Evolutionary conservation across 2,888 invertebrate species (phyloP).

Genomic region (Epistrophella euchroma): DNA sequence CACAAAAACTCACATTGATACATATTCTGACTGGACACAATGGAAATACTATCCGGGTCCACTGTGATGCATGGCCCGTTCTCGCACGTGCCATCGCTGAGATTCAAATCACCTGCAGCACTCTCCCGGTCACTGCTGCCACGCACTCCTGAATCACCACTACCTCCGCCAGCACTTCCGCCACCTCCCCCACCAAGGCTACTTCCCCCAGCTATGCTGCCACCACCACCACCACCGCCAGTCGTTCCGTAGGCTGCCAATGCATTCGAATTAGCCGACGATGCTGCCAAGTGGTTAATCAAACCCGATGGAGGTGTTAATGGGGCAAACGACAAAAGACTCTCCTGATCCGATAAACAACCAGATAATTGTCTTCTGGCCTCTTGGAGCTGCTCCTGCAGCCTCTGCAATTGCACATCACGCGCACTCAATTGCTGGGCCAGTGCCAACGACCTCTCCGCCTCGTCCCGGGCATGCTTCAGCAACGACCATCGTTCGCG

Average conservation of each 20-base stretch:
- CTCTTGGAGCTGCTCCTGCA: slow-evolving; percentile 93
- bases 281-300: slow-evolving; percentile 84
- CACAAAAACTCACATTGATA: slow-evolving; percentile 82
- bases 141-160: slow-evolving; percentile 91
- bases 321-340: slow-evolving; percentile 89
- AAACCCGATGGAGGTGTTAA: slow-evolving; percentile 86
- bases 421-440: slow-evolving; percentile 94
- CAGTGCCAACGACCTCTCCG: slow-evolving; percentile 93
- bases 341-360: slow-evolving; percentile 94
- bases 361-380: slow-evolving; percentile 91
- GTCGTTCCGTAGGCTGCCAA: slow-evolving; percentile 80
- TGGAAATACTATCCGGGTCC: slow-evolving; percentile 84
- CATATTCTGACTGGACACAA: slow-evolving; percentile 84
- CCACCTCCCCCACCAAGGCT: slow-evolving; percentile 88
- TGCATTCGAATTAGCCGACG: slow-evolving; percentile 76
- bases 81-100: slow-evolving; percentile 88
- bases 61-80: slow-evolving; percentile 84
- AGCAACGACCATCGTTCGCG: slow-evolving; percentile 94
- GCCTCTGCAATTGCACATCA: slow-evolving; percentile 93
- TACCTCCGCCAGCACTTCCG: slow-evolving; percentile 81
- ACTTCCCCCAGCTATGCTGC: slow-evolving; percentile 84
- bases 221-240: slow-evolving; percentile 82
- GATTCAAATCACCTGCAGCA: slow-evolving; percentile 90
- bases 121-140: slow-evolving; percentile 91
- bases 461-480: slow-evolving; percentile 94